Evolutionary conservation across 2,113 vertebrate species (phyloP).

Genomic region (Microtus richardsoni): DNA sequence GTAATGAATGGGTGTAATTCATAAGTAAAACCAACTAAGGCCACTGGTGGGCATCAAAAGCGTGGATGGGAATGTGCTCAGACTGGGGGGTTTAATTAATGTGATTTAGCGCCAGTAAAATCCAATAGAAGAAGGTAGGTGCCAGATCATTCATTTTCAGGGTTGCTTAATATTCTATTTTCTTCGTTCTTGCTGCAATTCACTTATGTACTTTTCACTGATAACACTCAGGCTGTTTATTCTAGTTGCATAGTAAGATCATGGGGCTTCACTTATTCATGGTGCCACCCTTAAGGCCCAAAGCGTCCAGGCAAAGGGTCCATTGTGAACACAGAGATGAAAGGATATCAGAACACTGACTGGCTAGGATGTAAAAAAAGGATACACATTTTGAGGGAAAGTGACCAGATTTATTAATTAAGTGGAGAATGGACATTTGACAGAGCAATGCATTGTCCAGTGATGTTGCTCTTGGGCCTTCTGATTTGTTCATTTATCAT

Average conservation of each 20-base stretch:
- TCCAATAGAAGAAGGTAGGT: neutral
- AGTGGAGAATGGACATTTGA: neutral
- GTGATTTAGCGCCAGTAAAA: neutral
- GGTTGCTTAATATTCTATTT: neutral
- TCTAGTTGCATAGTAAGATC: neutral
- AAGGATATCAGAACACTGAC: fast-evolving
- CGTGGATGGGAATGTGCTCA: neutral
- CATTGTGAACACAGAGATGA: neutral
- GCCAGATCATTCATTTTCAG: neutral
- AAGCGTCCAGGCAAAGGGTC: neutral
- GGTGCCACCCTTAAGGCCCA: neutral
- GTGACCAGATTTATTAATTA: neutral
- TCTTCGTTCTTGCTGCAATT: neutral
- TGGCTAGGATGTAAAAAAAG: neutral
- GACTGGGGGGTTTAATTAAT: neutral
- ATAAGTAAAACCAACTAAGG: constrained; percentile 6
- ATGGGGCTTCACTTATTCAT: neutral
- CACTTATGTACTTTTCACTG: neutral
- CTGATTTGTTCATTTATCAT: neutral
- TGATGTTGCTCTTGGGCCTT: neutral
- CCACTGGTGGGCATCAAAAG: neutral
- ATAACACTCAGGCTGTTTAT: neutral
- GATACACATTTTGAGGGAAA: fast-evolving
- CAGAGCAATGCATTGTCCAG: neutral
- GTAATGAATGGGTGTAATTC: neutral